phyloP scores from a whole-genome alignment of 2,113 vertebrate species.

The Phrynosoma blainvillii region DNA sequence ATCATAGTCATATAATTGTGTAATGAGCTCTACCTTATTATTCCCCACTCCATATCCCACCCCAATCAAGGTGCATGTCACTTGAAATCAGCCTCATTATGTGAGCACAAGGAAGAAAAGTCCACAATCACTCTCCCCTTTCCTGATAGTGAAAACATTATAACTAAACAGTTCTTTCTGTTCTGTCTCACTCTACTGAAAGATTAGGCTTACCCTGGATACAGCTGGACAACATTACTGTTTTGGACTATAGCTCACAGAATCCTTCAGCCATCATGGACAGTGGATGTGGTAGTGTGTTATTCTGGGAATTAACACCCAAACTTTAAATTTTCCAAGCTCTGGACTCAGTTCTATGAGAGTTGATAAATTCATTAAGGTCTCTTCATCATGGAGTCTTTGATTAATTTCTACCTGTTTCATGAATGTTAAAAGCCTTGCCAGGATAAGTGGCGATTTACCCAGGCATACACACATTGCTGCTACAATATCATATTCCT shows the following conservation, averaged over 20 bases:
- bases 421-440: not conserved
- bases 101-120: not conserved
- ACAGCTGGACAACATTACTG: no score
- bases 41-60: no score
- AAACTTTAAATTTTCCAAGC: no score
- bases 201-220: not conserved
- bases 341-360: not conserved
- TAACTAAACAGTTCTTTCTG: no score
- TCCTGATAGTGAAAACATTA: not conserved
- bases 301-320: no score
- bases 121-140: not conserved
- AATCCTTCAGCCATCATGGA: no score
- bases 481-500: not conserved
- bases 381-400: not conserved
- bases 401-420: not conserved
- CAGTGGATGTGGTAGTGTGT: no score
- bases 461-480: not conserved
- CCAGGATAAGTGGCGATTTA: no score
- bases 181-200: not conserved
- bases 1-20: no score
- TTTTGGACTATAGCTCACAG: no score
- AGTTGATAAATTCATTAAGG: not conserved
- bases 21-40: no score
- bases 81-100: not conserved
- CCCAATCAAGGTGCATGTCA: no score